Conservation (phyloP, 2,888 invertebrate genomes). For the Hypena proboscidalis region DNA sequence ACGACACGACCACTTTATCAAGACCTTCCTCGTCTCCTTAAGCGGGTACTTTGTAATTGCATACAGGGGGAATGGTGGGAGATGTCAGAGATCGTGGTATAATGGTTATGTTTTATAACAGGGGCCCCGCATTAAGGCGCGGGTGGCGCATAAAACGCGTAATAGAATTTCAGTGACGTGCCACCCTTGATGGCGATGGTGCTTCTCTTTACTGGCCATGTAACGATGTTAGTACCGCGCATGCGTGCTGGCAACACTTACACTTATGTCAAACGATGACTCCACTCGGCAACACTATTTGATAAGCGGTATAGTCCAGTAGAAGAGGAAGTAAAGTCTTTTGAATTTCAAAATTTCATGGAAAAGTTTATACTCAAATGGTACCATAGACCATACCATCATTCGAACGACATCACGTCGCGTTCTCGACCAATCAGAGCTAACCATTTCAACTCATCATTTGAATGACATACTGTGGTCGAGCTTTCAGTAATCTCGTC, state of each 20-base stretch:
- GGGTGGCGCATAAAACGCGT: constrained; percentile 80
- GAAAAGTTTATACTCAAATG: too few relatives aligned
- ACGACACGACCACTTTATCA: constrained; percentile 57
- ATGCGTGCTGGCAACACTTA: constrained; percentile 63
- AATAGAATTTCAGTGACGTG: constrained; percentile 81
- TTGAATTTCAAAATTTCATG: too few relatives aligned
- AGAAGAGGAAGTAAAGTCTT: too few relatives aligned
- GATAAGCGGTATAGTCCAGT: too few relatives aligned
- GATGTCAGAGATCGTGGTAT: constrained; percentile 65
- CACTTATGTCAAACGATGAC: not conserved
- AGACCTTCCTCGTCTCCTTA: constrained; percentile 45
- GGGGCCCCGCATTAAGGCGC: constrained; percentile 72
- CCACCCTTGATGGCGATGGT: constrained; percentile 59
- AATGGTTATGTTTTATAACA: constrained; percentile 74
- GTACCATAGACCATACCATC: too few relatives aligned
- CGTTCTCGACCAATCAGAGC: too few relatives aligned
- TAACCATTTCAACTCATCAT: too few relatives aligned
- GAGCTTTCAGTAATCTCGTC: too few relatives aligned
- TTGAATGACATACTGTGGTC: too few relatives aligned
- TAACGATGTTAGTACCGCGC: constrained; percentile 78
- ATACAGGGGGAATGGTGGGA: constrained; percentile 52
- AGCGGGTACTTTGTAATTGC: constrained; percentile 44
- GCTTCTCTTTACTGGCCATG: constrained; percentile 67
- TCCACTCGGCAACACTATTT: too few relatives aligned
- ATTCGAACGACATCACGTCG: too few relatives aligned